Evolutionary conservation across 2,113 vertebrate species (phyloP).

Genomic region (Cercocebus atys): DNA sequence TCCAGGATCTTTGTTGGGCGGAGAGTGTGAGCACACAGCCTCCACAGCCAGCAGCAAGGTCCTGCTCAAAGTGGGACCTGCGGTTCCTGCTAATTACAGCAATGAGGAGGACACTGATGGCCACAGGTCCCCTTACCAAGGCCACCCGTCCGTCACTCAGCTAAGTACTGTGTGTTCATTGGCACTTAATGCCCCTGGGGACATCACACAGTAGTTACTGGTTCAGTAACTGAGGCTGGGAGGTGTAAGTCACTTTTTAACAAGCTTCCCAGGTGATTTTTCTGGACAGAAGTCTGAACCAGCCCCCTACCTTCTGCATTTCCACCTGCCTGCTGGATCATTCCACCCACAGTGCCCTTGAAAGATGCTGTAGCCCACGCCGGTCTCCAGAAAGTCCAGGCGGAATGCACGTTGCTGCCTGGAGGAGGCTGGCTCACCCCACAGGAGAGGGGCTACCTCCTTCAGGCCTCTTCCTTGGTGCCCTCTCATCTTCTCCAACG

Average conservation of each 20-base stretch:
- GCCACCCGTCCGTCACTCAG: fast-evolving
- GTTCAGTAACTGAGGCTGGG: not conserved
- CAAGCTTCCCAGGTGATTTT: not conserved
- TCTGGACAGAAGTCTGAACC: not conserved
- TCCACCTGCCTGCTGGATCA: not conserved
- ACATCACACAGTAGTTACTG: not conserved
- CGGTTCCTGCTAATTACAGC: fast-evolving
- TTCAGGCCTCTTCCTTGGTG: not conserved
- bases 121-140: fast-evolving
- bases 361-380: fast-evolving
- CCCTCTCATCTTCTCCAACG: not conserved
- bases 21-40: not conserved
- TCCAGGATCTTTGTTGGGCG: fast-evolving
- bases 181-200: not conserved
- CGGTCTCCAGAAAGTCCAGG: not conserved
- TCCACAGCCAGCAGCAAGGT: fast-evolving
- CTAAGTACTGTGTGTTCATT: fast-evolving
- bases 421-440: not conserved
- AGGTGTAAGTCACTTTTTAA: not conserved
- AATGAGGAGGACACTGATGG: fast-evolving
- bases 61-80: fast-evolving
- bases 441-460: too few species aligned
- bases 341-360: not conserved
- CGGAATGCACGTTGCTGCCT: not conserved
- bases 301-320: not conserved